Conservation (phyloP, 2,797 vertebrate genomes). For the Aplochiton taeniatus region DNA sequence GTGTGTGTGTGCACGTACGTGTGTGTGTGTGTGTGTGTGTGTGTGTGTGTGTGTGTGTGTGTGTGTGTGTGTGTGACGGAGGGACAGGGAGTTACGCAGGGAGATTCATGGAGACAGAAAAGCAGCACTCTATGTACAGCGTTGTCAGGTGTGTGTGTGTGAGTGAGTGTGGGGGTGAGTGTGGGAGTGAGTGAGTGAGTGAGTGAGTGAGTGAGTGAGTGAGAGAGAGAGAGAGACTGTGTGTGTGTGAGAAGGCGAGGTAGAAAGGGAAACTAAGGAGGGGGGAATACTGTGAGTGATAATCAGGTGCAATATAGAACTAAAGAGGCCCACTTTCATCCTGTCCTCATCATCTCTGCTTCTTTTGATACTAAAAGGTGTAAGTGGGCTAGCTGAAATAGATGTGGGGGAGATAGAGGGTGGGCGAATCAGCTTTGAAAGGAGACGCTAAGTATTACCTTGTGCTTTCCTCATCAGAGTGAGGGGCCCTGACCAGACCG, state of each 20-base stretch:
- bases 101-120: too few species aligned
- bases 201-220: neutral
- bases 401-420: too few species aligned
- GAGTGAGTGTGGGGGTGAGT: neutral
- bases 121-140: too few species aligned
- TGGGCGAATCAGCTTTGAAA: slow-evolving; percentile 46
- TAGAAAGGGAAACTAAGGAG: neutral
- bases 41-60: slow-evolving; percentile 1
- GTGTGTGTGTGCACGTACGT: neutral
- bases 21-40: neutral
- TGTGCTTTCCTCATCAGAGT: slow-evolving; percentile 40
- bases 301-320: too few species aligned
- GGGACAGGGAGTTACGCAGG: too few species aligned
- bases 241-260: neutral
- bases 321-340: too few species aligned
- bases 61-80: neutral
- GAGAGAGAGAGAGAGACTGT: too few species aligned
- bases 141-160: neutral
- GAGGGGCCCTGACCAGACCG: neutral
- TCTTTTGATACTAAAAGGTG: slow-evolving; percentile 30
- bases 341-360: neutral
- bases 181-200: neutral
- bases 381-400: too few species aligned
- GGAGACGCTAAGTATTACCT: slow-evolving; percentile 28
- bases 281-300: too few species aligned